Evolutionary conservation across 2,113 vertebrate genomes (phyloP).

Genomic region (Varanus komodoensis): DNA sequence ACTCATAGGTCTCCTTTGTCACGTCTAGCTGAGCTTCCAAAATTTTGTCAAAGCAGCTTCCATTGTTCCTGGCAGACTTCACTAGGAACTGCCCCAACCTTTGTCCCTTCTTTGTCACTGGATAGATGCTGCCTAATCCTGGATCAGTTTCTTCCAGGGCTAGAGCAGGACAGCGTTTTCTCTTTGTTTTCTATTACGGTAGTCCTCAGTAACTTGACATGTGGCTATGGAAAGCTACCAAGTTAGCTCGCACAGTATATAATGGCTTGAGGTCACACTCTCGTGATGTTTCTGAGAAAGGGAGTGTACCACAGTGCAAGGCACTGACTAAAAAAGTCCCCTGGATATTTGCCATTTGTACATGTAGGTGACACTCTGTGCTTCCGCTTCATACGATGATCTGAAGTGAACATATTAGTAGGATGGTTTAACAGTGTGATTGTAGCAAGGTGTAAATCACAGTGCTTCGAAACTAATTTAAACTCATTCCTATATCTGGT

Average conservation of each 20-base stretch:
- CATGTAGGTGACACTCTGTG: not conserved
- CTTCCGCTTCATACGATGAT: not conserved
- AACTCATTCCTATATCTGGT: not conserved
- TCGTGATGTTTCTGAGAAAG: not conserved
- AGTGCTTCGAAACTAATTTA: not conserved
- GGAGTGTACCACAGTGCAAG: not conserved
- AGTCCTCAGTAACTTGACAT: not conserved
- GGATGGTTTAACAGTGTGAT: not conserved
- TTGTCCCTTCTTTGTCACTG: not conserved
- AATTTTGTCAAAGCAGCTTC: not conserved
- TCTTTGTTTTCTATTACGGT: not conserved
- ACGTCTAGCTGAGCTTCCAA: not conserved
- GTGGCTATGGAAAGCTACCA: not conserved
- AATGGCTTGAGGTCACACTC: not conserved
- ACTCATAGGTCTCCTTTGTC: not conserved
- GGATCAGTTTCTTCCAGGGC: not conserved
- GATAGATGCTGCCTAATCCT: not conserved
- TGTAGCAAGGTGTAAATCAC: not conserved
- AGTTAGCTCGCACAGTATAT: not conserved
- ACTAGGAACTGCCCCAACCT: not conserved
- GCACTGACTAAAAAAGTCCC: too few relatives aligned
- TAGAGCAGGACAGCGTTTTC: not conserved
- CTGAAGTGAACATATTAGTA: not conserved
- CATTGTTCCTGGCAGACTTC: not conserved
- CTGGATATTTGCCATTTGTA: not conserved